Base-by-base conservation (phyloP, 2,888 invertebrate genomes). In the Therioaphis trifolii region DNA sequence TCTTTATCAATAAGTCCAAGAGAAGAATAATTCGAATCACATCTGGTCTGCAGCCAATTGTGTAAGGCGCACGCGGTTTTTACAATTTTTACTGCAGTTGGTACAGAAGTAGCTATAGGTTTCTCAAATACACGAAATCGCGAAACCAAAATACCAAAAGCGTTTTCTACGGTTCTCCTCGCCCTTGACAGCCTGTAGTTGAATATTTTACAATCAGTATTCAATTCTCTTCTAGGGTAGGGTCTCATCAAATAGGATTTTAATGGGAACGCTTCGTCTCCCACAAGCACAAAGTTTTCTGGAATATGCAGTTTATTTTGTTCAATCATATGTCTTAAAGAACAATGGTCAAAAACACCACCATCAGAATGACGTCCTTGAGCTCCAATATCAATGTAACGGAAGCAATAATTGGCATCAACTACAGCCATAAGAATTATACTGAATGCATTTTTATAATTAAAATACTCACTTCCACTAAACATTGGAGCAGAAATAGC, bases 201-300 rank as follows among this genome's bases (percentile, higher is more conserved):
- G 63, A 74, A 86, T 52, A 84, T 77, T 78, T 55, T 55, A 84
- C 84, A 85, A 75, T 85, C 84, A 46, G 52, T 66, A 72, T 76
- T 66, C 66, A 84, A 78, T 43, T 84, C 85, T 74, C 72, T 52
- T 68, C 74, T 74, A 40, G 74, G 46, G 58, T 82, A 86, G 21
- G 86, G 84, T 68, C 84, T 86, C 84, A 85, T 86, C 55, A 86
- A 80, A 84, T 85, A 80, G 24, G 69, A 77, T 68, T 63, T 84
- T 27, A 86, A 84, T 52, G 86, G 84, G 85, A 87, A 87, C 21
- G 87, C 86, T 74, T 86, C 86, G 78, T 87, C 87, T 69, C 82
- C 87, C 29, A 86, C 12, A 74, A 87, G 82, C 68, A 87, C 85
- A 69, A 86, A 87, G 52, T 77, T 76, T 46, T 69, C 77, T 43